Base-by-base conservation (phyloP, 2,888 invertebrate species). In the Yponomeuta cagnagella region DNA sequence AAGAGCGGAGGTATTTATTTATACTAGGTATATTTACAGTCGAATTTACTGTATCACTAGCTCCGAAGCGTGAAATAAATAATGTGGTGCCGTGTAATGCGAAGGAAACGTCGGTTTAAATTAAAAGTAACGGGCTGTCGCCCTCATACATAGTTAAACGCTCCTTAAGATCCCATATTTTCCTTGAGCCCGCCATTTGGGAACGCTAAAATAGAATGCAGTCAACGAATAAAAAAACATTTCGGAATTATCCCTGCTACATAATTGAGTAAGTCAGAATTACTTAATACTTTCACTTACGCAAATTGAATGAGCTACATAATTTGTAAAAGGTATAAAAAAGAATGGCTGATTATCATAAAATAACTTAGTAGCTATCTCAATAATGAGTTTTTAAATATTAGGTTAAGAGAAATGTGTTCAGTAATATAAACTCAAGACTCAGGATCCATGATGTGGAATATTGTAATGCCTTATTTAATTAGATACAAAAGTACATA, bases 61-160 rank as follows among this genome's bases (percentile, higher is more conserved):
- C 52, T 15, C 52, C 6, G 52, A 4, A 58, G 10, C 5, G 8
- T 4, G 12, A 58, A 58, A 58, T 58, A 58, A 58, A 12, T 12
- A 58, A 58, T 15, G 15, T 58, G 52, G 52, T 58, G 8, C 52
- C 52, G 15, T 15, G 52, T 58, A 58, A 68, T 23, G 68, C 48
- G 68, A 68, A 68, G 43, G 68, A 83, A 82, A 84, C 78, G 87
- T 82, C 84, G 78, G 78, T 79, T 83, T 87, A 89, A 90, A 90
- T 91, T 89, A 90, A 88, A 89, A 90, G 84, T 89, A 87, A 90
- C 85, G 86, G 82, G 81, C 78, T 86, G 86, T 90, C 88, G 88
- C 82, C 87, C 87, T 87, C 88, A 88, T 90, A 88, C 88, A 90
- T 89, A 89, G 85, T 87, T 89, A 89, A 90, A 89, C 84, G 82